Percentiles rank a stretch among this genome's conserved stretches.
Evolutionary conservation across 2,888 invertebrate species (phyloP).

Genomic region (Drosophila nr. fundita): DNA sequence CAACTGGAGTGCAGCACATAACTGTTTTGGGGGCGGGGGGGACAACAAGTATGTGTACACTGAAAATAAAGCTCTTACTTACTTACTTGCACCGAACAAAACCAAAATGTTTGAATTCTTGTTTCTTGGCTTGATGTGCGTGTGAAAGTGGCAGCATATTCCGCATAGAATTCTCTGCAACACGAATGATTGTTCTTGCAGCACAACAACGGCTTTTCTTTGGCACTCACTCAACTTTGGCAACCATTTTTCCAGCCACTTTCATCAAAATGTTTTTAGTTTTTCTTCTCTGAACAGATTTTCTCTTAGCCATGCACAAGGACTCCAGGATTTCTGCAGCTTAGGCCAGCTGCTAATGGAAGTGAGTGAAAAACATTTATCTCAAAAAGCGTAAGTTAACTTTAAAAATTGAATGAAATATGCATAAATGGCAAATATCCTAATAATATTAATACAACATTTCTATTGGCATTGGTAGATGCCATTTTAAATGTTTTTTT

Average conservation of each 20-base stretch:
- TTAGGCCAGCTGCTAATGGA: not conserved
- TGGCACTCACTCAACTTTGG: constrained; percentile 10
- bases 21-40: constrained; percentile 50
- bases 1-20: constrained; percentile 40
- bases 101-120: constrained; percentile 2
- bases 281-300: constrained; percentile 2
- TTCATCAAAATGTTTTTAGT: constrained; percentile 12
- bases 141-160: constrained; percentile 12
- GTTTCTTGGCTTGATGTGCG: not conserved
- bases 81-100: constrained; percentile 32
- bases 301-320: constrained; percentile 12
- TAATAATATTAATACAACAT: not conserved
- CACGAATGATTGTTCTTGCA: not conserved
- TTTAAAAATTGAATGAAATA: not conserved
- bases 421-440: not conserved
- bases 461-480: not conserved
- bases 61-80: constrained; percentile 54
- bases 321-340: constrained; percentile 36
- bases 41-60: constrained; percentile 35
- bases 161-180: not conserved
- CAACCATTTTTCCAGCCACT: constrained; percentile 23
- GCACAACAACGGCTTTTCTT: not conserved
- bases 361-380: constrained; percentile 1
- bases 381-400: not conserved
- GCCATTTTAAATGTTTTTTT: not conserved